Evolutionary conservation across 2,113 vertebrate genomes (phyloP), one percentile per base, ranked within the genome.

Genomic region (Aegithalos caudatus): DNA sequence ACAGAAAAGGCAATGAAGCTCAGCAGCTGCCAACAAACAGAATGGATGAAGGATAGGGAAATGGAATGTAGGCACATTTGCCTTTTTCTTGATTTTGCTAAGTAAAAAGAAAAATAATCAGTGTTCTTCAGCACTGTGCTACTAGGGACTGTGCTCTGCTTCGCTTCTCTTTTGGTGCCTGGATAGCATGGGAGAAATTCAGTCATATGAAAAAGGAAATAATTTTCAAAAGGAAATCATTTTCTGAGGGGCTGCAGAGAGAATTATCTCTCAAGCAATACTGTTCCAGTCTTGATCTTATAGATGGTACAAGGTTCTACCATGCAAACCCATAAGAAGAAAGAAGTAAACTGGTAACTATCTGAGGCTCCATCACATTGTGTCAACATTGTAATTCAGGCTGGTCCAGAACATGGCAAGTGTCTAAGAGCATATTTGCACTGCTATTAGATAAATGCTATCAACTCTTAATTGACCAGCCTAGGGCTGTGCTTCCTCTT

Each of bases 141-240:
- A 62, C 58, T 29, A 40, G 16, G 19, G n/a, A 74, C 40, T n/a
- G 6, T 37, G 47, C 25, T 69, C 31, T 48, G 61, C 40, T 81
- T 47, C 18, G 22, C n/a, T 81, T 17, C 35, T 88, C 31, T 50
- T 72, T n/a, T 53, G 42, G 88, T 35, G 48, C 40, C 40, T 53
- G 38, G 27, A 88, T 38, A 74, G 44, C 28, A 47, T 6, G 7
- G 24, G 13, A 77, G 16, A 91, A 91, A 77, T 21, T 67, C 33
- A 69, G 16, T 31, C 53, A 77, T 27, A 17, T 33, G 47, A 93
- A 93, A 92, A n/a, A n/a, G n/a, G n/a, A n/a, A n/a, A n/a, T n/a
- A n/a, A n/a, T 92, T 70, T 82, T 70, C 76, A 61, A 70, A 53
- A 90, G 11, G 2, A 80, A 70, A 57, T 29, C 5, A 6, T 3